phyloP scores from a whole-genome alignment of 2,888 invertebrate species.

The Tiliacea aurago region DNA sequence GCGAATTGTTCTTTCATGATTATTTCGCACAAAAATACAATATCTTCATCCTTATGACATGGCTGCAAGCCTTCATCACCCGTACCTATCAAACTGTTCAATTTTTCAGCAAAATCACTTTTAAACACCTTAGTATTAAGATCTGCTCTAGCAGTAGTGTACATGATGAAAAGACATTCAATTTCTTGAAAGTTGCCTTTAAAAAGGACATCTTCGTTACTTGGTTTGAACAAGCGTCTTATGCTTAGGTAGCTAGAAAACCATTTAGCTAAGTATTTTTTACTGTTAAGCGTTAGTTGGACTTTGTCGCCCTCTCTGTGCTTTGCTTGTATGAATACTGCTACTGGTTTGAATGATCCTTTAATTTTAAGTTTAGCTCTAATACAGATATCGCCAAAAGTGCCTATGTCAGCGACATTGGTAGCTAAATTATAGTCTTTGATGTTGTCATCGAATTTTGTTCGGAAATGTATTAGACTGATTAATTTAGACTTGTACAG shows the following conservation, averaged over 20 bases:
- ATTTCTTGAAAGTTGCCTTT: constrained; percentile 33
- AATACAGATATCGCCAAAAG: constrained; percentile 60
- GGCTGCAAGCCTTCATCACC: constrained; percentile 32
- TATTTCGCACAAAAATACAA: constrained; percentile 33
- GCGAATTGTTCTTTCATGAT: constrained; percentile 44
- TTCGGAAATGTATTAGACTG: constrained; percentile 54
- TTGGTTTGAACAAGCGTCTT: constrained; percentile 29
- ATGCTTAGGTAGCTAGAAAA: constrained; percentile 51
- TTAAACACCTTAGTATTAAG: background rate
- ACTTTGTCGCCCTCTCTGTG: constrained; percentile 47
- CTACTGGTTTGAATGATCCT: constrained; percentile 18
- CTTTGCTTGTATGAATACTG: constrained; percentile 58
- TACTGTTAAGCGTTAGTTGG: constrained; percentile 34
- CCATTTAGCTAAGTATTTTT: constrained; percentile 40
- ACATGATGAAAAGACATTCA: constrained; percentile 53
- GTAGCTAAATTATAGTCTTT: constrained; percentile 54
- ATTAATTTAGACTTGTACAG: constrained; percentile 60
- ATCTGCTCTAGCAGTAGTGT: constrained; percentile 52
- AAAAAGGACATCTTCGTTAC: constrained; percentile 37
- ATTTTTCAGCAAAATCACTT: constrained; percentile 9
- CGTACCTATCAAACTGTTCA: constrained; percentile 46
- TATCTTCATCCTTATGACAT: constrained; percentile 21
- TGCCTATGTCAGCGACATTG: constrained; percentile 58
- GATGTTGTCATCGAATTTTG: constrained; percentile 36
- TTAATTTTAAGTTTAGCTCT: constrained; percentile 42